phyloP scores from a whole-genome alignment of 2,888 invertebrate genomes.

The Acronicta alni region DNA sequence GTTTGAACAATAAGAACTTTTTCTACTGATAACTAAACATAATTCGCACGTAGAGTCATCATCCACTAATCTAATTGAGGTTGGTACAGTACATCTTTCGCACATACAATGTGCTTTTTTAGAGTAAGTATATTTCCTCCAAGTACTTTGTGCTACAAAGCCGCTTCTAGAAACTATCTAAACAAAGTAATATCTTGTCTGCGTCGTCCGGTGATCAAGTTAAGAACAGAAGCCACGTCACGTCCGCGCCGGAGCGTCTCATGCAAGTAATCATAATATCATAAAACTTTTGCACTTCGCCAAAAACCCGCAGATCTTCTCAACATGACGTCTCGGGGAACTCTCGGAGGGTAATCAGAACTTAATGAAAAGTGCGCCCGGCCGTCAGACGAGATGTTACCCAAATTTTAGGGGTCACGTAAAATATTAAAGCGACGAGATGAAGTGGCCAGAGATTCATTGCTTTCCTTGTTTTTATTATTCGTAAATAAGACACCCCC shows the following conservation, averaged over 20 bases:
- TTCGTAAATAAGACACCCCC: constrained; percentile 85
- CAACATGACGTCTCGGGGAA: constrained; percentile 77
- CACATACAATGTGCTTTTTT: not conserved
- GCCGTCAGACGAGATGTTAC: constrained; percentile 74
- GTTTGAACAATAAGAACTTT: no score
- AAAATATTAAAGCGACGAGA: constrained; percentile 88
- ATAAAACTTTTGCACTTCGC: constrained; percentile 88
- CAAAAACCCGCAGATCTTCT: constrained; percentile 79
- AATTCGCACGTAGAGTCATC: no score
- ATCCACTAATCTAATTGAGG: no score
- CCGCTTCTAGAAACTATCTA: constrained; percentile 9
- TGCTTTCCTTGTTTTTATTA: constrained; percentile 88
- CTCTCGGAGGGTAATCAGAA: constrained; percentile 85
- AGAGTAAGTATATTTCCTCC: not conserved
- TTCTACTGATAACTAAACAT: no score
- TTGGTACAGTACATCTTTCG: no score
- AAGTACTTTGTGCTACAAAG: constrained; percentile 24
- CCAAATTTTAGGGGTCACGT: constrained; percentile 88
- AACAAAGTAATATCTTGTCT: constrained; percentile 61
- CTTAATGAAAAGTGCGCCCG: constrained; percentile 87
- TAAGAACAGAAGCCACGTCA: constrained; percentile 61
- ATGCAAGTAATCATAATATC: constrained; percentile 87
- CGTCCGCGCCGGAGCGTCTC: constrained; percentile 72
- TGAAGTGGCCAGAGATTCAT: constrained; percentile 89
- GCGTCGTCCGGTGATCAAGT: constrained; percentile 45